Conservation (phyloP, 2,888 invertebrate genomes). For the Chrysodeixis includens region DNA sequence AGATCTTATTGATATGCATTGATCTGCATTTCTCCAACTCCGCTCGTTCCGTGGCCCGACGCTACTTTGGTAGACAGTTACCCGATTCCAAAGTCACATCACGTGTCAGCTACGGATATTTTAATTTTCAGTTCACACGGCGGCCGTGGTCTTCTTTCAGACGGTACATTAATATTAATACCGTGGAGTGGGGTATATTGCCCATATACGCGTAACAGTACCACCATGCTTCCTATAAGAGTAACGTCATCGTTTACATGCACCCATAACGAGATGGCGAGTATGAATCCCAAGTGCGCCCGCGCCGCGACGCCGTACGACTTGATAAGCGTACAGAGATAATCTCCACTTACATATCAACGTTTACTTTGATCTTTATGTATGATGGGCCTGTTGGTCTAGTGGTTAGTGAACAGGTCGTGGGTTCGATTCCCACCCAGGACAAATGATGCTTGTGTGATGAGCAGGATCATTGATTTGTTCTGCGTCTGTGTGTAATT, state of each 20-base stretch:
- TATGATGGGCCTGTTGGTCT: too few species aligned
- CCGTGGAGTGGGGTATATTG: slow-evolving; percentile 58
- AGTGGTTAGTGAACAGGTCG: too few species aligned
- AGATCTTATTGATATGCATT: slow-evolving; percentile 51
- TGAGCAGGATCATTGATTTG: too few species aligned
- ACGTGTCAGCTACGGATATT: slow-evolving; percentile 83
- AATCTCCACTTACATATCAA: slow-evolving; percentile 43
- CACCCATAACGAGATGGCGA: slow-evolving; percentile 50
- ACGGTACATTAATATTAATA: slow-evolving; percentile 82
- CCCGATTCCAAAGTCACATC: slow-evolving; percentile 67
- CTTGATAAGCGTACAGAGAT: slow-evolving; percentile 48
- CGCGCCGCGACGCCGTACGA: slow-evolving; percentile 31
- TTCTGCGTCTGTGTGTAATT: too few species aligned
- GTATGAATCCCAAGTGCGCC: slow-evolving; percentile 50
- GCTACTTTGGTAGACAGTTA: slow-evolving; percentile 61
- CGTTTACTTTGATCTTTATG: slow-evolving; percentile 33
- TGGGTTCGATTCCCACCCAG: too few species aligned
- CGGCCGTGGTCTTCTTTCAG: slow-evolving; percentile 75
- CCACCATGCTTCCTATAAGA: slow-evolving; percentile 39
- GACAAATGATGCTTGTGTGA: too few species aligned
- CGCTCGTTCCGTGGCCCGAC: slow-evolving; percentile 28
- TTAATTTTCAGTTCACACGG: slow-evolving; percentile 88
- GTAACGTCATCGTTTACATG: slow-evolving; percentile 49
- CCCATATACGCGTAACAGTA: slow-evolving; percentile 62
- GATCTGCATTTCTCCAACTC: slow-evolving; percentile 30